phyloP scores from a whole-genome alignment of 2,113 vertebrate genomes.

The Rana temporaria region DNA sequence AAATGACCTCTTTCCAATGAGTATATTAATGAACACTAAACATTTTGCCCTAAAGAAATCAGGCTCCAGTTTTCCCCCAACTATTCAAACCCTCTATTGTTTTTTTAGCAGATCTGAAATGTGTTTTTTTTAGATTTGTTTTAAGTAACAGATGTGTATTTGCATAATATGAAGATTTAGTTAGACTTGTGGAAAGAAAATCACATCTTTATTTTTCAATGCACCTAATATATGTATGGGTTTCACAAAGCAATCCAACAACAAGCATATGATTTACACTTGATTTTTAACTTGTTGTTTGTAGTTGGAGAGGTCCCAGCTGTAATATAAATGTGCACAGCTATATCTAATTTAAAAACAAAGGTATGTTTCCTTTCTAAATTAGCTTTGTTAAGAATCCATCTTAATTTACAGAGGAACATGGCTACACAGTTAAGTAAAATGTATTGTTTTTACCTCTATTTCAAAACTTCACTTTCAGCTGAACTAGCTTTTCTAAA shows the following conservation, averaged over 20 bases:
- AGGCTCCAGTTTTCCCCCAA: conserved; percentile 63
- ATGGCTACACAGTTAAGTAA: conserved; percentile 54
- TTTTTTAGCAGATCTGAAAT: conserved; percentile 62
- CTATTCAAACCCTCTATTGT: conserved; percentile 64
- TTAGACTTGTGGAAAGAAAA: conserved; percentile 69
- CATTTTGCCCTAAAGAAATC: conserved; percentile 52
- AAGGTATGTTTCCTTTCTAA: conserved; percentile 55
- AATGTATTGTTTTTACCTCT: conserved; percentile 38
- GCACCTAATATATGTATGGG: conserved; percentile 66
- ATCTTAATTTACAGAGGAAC: conserved; percentile 59
- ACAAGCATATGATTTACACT: conserved; percentile 68
- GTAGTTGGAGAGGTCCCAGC: conserved; percentile 61
- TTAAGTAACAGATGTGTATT: conserved; percentile 73
- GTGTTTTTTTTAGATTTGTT: conserved; percentile 64
- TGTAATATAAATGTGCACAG: conserved; percentile 61
- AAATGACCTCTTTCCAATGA: not conserved
- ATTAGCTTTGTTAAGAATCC: conserved; percentile 60
- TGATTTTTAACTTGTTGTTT: conserved; percentile 61
- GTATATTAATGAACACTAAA: conserved; percentile 13
- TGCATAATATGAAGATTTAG: conserved; percentile 72
- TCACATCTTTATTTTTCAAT: conserved; percentile 65
- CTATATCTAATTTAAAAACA: conserved; percentile 62
- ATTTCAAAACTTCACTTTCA: conserved; percentile 16
- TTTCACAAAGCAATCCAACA: conserved; percentile 68
- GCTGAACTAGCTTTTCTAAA: not conserved